A percentile compares a stretch with the other conserved stretches of the same genome.
These are phyloP conservation scores for Corythoichthys haematopterus DNA, from an alignment of 2,113 vertebrate genomes.

Conservation along the genomic window DNA sequence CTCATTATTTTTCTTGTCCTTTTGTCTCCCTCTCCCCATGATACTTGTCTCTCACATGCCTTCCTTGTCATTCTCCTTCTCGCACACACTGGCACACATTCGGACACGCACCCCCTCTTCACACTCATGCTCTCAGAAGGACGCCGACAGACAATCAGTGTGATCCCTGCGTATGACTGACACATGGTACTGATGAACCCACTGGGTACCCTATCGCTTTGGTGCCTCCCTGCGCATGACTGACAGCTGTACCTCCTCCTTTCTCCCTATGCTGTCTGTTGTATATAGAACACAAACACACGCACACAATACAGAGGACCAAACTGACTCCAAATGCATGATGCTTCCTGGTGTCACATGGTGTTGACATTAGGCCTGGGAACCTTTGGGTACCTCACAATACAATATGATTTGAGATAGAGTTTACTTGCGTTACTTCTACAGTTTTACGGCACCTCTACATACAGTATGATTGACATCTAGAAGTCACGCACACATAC, in stretches of 20 bases:
- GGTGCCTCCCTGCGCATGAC: constrained; percentile 41
- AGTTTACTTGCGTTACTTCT: too few relatives aligned
- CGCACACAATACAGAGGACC: constrained; percentile 11
- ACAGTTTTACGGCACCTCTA: too few relatives aligned
- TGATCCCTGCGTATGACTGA: constrained; percentile 56
- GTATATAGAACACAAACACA: constrained; percentile 3
- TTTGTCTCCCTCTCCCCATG: constrained; percentile 35
- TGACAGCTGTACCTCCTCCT: constrained; percentile 52
- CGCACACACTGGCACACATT: constrained; percentile 5
- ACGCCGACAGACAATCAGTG: constrained; percentile 58
- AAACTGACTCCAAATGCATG: constrained; percentile 28
- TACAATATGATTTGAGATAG: too few relatives aligned
- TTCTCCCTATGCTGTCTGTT: background rate
- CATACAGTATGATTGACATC: too few relatives aligned
- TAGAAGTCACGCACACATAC: background rate
- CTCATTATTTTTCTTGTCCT: constrained; percentile 47
- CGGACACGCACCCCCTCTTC: constrained; percentile 1
- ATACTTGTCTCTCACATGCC: constrained; percentile 31
- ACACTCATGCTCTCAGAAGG: constrained; percentile 28
- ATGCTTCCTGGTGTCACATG: constrained; percentile 40
- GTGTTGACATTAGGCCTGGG: constrained; percentile 23
- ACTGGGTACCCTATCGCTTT: constrained; percentile 42
- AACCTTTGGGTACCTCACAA: constrained; percentile 22
- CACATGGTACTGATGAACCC: constrained; percentile 57
- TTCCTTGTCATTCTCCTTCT: constrained; percentile 16